Percentiles rank a stretch among this genome's conserved stretches.
Evolutionary conservation across 2,888 invertebrate species (phyloP).

Genomic region (Trissoscelio sp.): DNA sequence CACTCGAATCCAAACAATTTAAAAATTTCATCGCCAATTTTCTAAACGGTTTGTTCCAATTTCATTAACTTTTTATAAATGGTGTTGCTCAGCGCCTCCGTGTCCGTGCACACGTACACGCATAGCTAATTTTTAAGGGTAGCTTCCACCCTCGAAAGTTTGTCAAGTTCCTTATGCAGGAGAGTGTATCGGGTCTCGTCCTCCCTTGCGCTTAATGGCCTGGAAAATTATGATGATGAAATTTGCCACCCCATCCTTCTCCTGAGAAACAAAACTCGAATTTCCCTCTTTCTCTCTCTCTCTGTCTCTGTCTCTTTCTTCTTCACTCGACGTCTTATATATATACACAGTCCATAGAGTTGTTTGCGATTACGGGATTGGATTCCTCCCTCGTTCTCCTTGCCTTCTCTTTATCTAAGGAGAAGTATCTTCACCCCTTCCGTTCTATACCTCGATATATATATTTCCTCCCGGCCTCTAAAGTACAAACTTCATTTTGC

Average conservation of each 20-base stretch:
- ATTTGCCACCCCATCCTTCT: constrained; percentile 75
- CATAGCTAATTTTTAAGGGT: constrained; percentile 64
- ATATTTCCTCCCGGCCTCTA: constrained; percentile 26
- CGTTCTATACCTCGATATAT: constrained; percentile 32
- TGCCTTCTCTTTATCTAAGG: constrained; percentile 57
- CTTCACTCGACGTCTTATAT: constrained; percentile 28
- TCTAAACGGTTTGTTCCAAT: constrained; percentile 62
- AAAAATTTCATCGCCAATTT: constrained; percentile 57
- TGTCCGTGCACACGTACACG: constrained; percentile 5
- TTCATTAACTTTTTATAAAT: constrained; percentile 54
- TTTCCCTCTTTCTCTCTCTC: constrained; percentile 11
- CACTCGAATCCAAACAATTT: constrained; percentile 29
- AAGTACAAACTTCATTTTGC: constrained; percentile 44
- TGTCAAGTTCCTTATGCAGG: constrained; percentile 77
- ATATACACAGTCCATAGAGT: constrained; percentile 67
- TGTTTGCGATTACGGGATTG: constrained; percentile 74
- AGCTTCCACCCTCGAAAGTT: constrained; percentile 70
- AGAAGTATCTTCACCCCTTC: constrained; percentile 53
- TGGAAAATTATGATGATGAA: constrained; percentile 83
- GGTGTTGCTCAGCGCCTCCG: neutral
- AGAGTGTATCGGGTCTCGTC: constrained; percentile 73
- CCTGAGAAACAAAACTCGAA: constrained; percentile 50
- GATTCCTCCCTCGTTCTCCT: constrained; percentile 64
- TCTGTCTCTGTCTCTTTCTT: neutral
- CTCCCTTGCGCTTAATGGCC: constrained; percentile 79